Conservation (phyloP, 2,113 vertebrate species). For the Myrmecophaga tridactyla region DNA sequence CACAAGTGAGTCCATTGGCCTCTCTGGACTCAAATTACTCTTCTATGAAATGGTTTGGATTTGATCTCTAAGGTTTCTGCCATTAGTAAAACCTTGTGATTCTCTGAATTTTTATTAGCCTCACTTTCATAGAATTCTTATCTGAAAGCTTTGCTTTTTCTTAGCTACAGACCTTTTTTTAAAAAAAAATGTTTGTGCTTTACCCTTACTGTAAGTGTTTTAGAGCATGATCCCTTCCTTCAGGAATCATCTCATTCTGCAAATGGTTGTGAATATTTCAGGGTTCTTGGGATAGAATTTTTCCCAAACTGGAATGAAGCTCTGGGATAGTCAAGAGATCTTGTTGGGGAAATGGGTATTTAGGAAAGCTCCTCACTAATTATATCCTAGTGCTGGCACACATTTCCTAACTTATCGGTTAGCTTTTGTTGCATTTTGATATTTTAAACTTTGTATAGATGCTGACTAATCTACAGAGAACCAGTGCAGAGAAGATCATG, state of each 20-base stretch:
- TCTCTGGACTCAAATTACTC: neutral
- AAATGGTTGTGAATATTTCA: neutral
- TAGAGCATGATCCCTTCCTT: neutral
- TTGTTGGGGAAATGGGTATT: neutral
- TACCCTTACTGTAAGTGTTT: neutral
- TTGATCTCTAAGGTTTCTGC: neutral
- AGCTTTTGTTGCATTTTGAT: neutral
- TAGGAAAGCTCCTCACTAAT: neutral
- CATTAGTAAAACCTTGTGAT: neutral
- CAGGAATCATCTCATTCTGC: neutral
- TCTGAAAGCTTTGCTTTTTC: neutral
- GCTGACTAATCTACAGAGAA: neutral
- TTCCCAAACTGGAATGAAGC: neutral
- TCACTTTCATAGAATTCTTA: neutral
- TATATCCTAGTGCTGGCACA: neutral
- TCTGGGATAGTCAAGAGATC: neutral
- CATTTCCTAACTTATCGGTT: neutral
- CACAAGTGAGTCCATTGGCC: neutral
- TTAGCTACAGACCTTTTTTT: neutral
- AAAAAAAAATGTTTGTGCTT: no score
- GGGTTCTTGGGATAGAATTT: neutral
- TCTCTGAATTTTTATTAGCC: neutral
- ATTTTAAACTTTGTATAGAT: neutral
- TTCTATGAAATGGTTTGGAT: neutral
- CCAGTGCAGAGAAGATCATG: neutral